phyloP scores from a whole-genome alignment of 2,797 vertebrate genomes.

The Pteronotus mesoamericanus region DNA sequence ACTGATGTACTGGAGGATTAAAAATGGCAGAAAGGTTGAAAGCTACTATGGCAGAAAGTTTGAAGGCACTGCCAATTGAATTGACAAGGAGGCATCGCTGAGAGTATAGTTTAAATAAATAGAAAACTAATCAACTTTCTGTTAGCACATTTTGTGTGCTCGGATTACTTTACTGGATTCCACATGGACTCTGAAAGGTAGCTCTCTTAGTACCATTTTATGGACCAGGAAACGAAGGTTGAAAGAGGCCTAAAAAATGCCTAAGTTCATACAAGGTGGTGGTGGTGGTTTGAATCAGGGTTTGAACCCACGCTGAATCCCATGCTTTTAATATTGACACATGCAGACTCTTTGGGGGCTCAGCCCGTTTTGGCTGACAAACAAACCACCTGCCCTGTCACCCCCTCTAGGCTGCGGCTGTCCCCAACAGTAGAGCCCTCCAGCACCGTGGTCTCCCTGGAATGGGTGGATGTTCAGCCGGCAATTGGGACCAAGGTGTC shows the following conservation, averaged over 20 bases:
- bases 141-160: background rate
- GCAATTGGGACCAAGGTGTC: constrained; percentile 95
- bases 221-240: background rate
- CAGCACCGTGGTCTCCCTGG: constrained; percentile 95
- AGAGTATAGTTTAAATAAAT: background rate
- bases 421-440: constrained; percentile 94
- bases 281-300: background rate
- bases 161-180: background rate
- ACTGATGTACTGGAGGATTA: background rate
- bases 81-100: background rate
- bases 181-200: background rate
- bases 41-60: background rate
- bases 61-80: background rate
- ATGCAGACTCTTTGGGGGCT: background rate
- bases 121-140: background rate
- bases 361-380: background rate
- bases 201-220: background rate
- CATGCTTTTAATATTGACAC: background rate
- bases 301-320: background rate
- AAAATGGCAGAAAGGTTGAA: background rate
- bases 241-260: background rate
- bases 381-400: background rate
- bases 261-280: background rate
- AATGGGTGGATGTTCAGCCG: constrained; percentile 96
- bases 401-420: constrained; percentile 87